Conservation (phyloP, 1,140 invertebrate genomes). For the Anthonomus grandis region DNA sequence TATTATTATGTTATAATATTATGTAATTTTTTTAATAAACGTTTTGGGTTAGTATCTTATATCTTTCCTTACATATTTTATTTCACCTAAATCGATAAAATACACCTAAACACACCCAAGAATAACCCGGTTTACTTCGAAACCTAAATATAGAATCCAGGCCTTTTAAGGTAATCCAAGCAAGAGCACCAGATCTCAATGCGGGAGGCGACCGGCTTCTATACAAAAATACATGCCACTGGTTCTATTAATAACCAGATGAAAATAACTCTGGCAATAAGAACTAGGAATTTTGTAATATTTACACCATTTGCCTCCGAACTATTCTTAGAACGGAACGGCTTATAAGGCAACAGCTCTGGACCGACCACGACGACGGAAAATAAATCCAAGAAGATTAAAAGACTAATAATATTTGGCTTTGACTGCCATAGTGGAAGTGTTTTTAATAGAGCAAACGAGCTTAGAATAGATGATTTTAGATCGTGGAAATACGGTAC, state of each 20-base stretch:
- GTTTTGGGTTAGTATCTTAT: constrained; percentile 24
- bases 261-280: constrained; percentile 30
- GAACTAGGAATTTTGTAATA: constrained; percentile 29
- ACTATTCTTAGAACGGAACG: constrained; percentile 16
- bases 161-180: constrained; percentile 16
- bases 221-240: constrained; percentile 27
- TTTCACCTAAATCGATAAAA: constrained; percentile 10
- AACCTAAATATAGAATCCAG: constrained; percentile 26
- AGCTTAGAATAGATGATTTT: no score
- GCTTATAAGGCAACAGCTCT: constrained; percentile 19
- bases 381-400: no score
- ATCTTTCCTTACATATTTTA: constrained; percentile 4
- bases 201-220: constrained; percentile 27
- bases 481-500: no score
- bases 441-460: no score
- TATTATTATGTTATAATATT: constrained; percentile 33
- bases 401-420: no score
- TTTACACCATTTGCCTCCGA: constrained; percentile 24
- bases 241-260: constrained; percentile 26
- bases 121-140: constrained; percentile 1
- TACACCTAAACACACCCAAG: not conserved
- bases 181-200: constrained; percentile 11
- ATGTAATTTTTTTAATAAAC: constrained; percentile 30
- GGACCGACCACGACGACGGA: no score
- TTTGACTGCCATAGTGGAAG: no score